Percentiles rank a stretch among this genome's conserved stretches.
Evolutionary conservation across 2,113 vertebrate genomes (phyloP).

Genomic region (Elephas maximus): DNA sequence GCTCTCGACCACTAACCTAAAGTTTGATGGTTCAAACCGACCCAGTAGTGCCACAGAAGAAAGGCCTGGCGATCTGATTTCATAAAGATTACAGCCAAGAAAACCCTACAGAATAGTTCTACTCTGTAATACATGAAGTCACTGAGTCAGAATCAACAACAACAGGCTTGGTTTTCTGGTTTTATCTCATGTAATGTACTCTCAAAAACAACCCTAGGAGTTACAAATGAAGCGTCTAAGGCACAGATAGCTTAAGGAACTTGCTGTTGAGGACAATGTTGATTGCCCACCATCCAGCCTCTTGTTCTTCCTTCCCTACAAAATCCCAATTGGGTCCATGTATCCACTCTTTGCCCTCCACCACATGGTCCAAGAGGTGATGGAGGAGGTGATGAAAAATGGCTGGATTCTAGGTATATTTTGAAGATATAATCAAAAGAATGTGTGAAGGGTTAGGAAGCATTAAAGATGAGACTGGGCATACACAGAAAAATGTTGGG

Average conservation of each 20-base stretch:
- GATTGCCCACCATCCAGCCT: background rate
- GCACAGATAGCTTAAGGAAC: background rate
- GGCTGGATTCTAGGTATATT: background rate
- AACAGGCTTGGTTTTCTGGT: background rate
- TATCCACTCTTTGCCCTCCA: background rate
- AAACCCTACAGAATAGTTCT: background rate
- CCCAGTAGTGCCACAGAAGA: background rate
- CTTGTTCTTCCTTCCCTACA: background rate
- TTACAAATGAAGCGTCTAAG: background rate
- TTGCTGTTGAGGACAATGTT: background rate
- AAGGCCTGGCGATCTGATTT: background rate
- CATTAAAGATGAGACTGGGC: background rate
- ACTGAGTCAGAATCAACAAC: background rate
- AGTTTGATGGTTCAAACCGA: background rate
- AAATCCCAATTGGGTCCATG: background rate
- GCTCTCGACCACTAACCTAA: background rate
- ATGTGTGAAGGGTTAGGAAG: background rate
- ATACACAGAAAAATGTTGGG: fast-evolving
- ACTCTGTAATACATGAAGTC: background rate
- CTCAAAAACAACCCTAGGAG: background rate
- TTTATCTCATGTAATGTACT: background rate
- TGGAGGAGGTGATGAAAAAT: background rate
- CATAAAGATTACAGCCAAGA: background rate
- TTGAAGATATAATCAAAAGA: background rate
- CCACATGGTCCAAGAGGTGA: background rate